phyloP scores from a whole-genome alignment of 2,797 vertebrate species.

The Brachyrhaphis roseni region DNA sequence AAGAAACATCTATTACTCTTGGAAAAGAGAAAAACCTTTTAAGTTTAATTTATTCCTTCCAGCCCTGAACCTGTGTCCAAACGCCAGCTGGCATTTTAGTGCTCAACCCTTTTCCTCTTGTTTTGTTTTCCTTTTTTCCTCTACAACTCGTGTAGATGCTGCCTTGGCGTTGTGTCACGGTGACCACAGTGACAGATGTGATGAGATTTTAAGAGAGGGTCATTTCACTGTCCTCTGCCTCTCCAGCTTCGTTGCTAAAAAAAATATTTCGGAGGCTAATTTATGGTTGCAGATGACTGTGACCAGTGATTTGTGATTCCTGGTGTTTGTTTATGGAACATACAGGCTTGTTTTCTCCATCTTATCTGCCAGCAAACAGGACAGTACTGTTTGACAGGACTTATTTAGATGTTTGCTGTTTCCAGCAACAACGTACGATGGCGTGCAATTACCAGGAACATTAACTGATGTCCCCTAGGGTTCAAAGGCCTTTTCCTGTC shows the following conservation, averaged over 20 bases:
- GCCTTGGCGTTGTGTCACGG: slow-evolving; percentile 55
- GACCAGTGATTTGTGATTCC: slow-evolving; percentile 79
- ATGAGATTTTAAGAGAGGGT: slow-evolving; percentile 83
- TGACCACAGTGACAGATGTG: slow-evolving; percentile 66
- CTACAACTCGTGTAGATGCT: slow-evolving; percentile 53
- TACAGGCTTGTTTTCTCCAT: slow-evolving; percentile 70
- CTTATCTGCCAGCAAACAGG: slow-evolving; percentile 76
- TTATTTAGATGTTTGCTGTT: slow-evolving; percentile 83
- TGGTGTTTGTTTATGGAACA: slow-evolving; percentile 83
- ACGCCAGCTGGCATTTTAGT: slow-evolving; percentile 45
- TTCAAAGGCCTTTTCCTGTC: slow-evolving; percentile 81
- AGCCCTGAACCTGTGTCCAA: slow-evolving; percentile 22
- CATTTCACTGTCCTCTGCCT: slow-evolving; percentile 67
- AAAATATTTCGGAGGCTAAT: slow-evolving; percentile 75
- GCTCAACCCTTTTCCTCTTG: slow-evolving; percentile 46
- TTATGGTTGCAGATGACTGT: slow-evolving; percentile 74
- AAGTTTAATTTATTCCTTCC: background rate
- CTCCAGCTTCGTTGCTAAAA: slow-evolving; percentile 70
- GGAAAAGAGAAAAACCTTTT: background rate
- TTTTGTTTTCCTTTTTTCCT: slow-evolving; percentile 37
- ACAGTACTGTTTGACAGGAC: slow-evolving; percentile 76
- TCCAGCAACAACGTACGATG: slow-evolving; percentile 74
- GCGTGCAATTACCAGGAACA: slow-evolving; percentile 75
- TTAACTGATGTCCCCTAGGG: slow-evolving; percentile 61
- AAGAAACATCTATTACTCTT: background rate